Base-by-base conservation (phyloP, 35 echinoderm and acorn worm genomes). In the Chiridota heheva region DNA sequence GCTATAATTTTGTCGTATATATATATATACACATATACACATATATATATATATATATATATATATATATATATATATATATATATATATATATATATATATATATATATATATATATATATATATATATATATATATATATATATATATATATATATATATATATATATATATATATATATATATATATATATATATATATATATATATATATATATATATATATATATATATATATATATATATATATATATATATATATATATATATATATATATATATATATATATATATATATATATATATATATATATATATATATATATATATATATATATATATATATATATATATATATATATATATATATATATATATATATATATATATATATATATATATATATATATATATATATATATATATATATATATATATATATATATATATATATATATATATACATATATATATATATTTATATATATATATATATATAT, bases 61-160 rank as follows among this genome's bases (percentile, higher is more conserved):
- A 72, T 44, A 44, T 27, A 72, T 72, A 42, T 27, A 72, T 44
- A 72, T 13, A 36, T 44, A 18, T 18, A 7, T 18, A 13, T 31
- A 65, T 65, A 10, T 27, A 44, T 12, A 72, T 15, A 72, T 12
- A 35, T 42, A 72, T 42, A 72, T 38, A 72, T 35, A 72, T 38
- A 72, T 42, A 72, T 38, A 72, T 35, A 72, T 38, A 72, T 35
- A 72, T 12, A 72, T 35, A 72, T 38, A 72, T 35, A 72, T 38
- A 72, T 35, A 72, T 38, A 72, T 42, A 72, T 38, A 72, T 35
- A 72, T 38, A 72, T 36, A 72, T 38, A 72, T 35, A 72, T 27
- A 72, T 35, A 72, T 27, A 72, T 35, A 72, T n/a, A n/a, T 53
- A n/a, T n/a, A 53, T 53, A n/a, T n/a, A n/a, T 53, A n/a, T n/a